Evolutionary conservation across 53 echinoderm and acorn worm genomes (phyloP).

Genomic region (Echinometra lucunter): DNA sequence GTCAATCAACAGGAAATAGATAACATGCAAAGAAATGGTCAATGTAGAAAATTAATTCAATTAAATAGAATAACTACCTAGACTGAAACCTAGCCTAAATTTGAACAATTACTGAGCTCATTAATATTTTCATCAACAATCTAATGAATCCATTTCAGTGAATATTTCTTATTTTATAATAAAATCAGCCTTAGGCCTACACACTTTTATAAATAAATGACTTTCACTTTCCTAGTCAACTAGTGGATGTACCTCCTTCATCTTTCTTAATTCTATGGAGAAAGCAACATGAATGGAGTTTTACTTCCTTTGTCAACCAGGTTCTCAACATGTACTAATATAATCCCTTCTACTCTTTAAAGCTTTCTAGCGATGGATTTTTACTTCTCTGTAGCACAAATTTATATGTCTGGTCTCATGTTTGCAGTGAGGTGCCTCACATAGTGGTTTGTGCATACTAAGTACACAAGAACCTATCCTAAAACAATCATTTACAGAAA

Average conservation of each 20-base stretch:
- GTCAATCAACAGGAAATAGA: no score
- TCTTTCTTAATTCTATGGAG: background rate
- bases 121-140: no score
- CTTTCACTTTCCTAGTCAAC: background rate
- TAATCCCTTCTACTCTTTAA: background rate
- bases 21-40: no score
- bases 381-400: background rate
- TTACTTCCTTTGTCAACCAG: background rate
- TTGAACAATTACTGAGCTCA: no score
- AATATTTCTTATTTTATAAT: no score
- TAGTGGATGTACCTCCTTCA: background rate
- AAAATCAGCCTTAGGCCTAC: no score
- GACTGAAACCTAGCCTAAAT: no score
- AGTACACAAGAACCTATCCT: background rate
- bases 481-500: slow-evolving; percentile 14
- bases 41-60: no score
- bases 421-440: slow-evolving; percentile 6
- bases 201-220: no score
- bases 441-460: slow-evolving; percentile 20
- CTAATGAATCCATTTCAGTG: no score
- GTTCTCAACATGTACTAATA: background rate
- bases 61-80: no score
- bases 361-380: background rate
- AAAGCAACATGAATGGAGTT: background rate
- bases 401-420: slow-evolving; percentile 10